phyloP scores from a whole-genome alignment of 2,888 invertebrate genomes.

The Smittia sp. region DNA sequence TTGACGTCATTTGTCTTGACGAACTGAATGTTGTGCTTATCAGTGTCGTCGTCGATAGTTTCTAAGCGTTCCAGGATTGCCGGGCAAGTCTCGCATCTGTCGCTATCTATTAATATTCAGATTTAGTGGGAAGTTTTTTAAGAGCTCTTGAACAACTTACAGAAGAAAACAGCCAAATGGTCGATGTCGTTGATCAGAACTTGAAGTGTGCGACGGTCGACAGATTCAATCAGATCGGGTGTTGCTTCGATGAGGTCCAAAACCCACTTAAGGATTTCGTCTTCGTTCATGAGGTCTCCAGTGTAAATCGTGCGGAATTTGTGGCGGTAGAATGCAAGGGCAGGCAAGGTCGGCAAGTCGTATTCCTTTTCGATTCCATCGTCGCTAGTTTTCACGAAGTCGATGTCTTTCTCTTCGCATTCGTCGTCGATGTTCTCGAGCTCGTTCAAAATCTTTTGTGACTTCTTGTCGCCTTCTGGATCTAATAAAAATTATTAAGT shows the following conservation, averaged over 20 bases:
- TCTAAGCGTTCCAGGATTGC: slow-evolving; percentile 84
- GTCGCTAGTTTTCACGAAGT: slow-evolving; percentile 89
- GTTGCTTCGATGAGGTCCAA: slow-evolving; percentile 77
- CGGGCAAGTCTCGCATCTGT: slow-evolving; percentile 80
- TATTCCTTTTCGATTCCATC: slow-evolving; percentile 84
- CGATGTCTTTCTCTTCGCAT: slow-evolving; percentile 86
- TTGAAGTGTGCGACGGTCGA: slow-evolving; percentile 85
- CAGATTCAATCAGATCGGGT: slow-evolving; percentile 86
- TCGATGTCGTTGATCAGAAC: slow-evolving; percentile 86
- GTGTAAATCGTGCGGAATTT: slow-evolving; percentile 84
- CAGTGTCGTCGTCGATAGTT: slow-evolving; percentile 89
- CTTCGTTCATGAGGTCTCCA: slow-evolving; percentile 89
- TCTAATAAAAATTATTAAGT: slow-evolving; percentile 56
- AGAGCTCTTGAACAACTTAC: slow-evolving; percentile 57
- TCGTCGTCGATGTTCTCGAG: slow-evolving; percentile 91
- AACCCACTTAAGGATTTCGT: slow-evolving; percentile 87
- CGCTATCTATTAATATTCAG: slow-evolving; percentile 62
- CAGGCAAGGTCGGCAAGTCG: slow-evolving; percentile 75
- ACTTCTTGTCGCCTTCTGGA: slow-evolving; percentile 84
- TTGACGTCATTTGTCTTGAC: slow-evolving; percentile 89
- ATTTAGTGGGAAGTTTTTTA: neutral
- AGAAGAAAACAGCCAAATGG: slow-evolving; percentile 89
- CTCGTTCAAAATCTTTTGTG: slow-evolving; percentile 82
- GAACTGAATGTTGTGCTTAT: slow-evolving; percentile 88
- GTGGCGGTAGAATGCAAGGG: slow-evolving; percentile 82